phyloP scores from a whole-genome alignment of 2,797 vertebrate genomes.

The Neosalanx taihuensis region DNA sequence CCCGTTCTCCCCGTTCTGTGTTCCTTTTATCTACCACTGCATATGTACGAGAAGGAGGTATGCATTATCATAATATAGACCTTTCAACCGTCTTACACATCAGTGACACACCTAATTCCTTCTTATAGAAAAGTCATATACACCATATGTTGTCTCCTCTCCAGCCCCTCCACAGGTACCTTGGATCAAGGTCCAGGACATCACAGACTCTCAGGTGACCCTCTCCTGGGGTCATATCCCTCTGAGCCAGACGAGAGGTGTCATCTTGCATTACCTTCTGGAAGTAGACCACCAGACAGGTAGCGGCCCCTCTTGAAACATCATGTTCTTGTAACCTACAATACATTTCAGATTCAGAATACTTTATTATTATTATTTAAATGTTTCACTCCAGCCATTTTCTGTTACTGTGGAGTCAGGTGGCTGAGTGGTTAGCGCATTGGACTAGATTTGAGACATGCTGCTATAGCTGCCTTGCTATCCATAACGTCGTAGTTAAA shows the following conservation, averaged over 20 bases:
- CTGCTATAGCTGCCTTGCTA: no score
- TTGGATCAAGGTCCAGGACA: constrained; percentile 40
- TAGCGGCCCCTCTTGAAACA: constrained; percentile 27
- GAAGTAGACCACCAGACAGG: constrained; percentile 44
- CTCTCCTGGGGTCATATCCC: constrained; percentile 62
- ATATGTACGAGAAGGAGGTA: constrained; percentile 62
- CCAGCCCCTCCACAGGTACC: constrained; percentile 60
- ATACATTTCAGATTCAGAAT: no score
- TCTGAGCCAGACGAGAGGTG: constrained; percentile 44
- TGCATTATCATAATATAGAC: constrained; percentile 6
- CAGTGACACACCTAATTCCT: not conserved
- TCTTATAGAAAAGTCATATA: not conserved
- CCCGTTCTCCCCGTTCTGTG: not conserved
- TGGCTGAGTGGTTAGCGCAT: no score
- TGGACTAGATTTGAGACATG: no score
- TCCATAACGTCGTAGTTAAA: no score
- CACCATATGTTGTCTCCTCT: not conserved
- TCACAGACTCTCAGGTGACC: constrained; percentile 40
- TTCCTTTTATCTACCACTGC: constrained; percentile 47
- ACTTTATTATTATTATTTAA: no score
- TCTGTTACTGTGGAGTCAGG: no score
- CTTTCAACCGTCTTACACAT: not conserved
- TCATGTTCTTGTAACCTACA: not conserved
- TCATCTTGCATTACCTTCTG: constrained; percentile 61
- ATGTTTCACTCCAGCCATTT: no score